phyloP scores from a whole-genome alignment of 2,797 vertebrate genomes.

The Schizothorax lantsangensis region DNA sequence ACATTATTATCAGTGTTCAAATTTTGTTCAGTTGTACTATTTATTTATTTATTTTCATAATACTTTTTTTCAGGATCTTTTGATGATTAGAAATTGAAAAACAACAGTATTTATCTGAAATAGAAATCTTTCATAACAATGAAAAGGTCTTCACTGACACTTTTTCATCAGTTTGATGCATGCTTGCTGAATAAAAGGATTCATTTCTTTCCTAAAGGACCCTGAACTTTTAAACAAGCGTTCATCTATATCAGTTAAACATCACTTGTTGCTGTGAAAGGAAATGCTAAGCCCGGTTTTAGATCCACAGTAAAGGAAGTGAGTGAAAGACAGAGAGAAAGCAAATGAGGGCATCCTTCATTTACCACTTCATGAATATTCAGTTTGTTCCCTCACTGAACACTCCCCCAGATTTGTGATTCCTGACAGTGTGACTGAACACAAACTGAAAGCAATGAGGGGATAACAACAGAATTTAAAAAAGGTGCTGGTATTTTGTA shows the following conservation, averaged over 20 bases:
- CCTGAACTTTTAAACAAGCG: background rate
- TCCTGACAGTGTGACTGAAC: conserved; percentile 70
- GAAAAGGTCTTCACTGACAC: background rate
- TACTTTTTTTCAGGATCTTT: background rate
- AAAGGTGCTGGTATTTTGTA: no score
- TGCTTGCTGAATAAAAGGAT: background rate
- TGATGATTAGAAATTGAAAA: background rate
- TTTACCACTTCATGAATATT: conserved; percentile 78
- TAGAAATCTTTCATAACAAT: background rate
- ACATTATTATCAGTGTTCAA: no score
- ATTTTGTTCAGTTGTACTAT: no score
- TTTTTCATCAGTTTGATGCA: background rate
- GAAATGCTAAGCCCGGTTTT: background rate
- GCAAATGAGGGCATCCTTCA: conserved; percentile 70
- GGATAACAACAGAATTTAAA: background rate
- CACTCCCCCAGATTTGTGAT: conserved; percentile 74
- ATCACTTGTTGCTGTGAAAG: conserved; percentile 5
- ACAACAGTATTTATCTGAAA: background rate
- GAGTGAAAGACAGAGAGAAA: conserved; percentile 67
- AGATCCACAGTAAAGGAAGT: conserved; percentile 62
- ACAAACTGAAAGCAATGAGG: conserved; percentile 67
- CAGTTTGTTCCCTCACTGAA: conserved; percentile 74
- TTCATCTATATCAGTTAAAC: background rate
- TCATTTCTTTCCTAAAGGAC: background rate
- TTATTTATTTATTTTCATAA: background rate